These are phyloP conservation scores for Eurystomus gularis DNA, from an alignment of 2,113 vertebrate genomes.

Conservation along the genomic window DNA sequence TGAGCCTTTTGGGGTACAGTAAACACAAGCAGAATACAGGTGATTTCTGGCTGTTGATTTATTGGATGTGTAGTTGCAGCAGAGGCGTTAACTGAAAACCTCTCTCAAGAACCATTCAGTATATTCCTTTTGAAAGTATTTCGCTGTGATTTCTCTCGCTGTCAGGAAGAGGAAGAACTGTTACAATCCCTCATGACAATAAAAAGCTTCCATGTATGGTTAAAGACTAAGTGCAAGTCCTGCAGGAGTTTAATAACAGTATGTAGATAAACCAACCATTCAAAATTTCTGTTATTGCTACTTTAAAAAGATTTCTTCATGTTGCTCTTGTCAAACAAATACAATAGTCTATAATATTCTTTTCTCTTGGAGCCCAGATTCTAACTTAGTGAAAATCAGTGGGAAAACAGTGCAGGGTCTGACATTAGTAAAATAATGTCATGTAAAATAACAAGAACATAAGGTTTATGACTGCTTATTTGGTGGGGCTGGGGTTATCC, in stretches of 20 bases:
- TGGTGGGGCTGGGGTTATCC: slow-evolving; percentile 54
- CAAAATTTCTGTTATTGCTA: neutral
- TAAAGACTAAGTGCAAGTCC: neutral
- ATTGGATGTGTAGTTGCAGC: neutral
- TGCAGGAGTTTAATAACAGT: neutral
- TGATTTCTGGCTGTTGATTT: neutral
- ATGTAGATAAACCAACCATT: neutral
- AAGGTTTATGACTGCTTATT: slow-evolving; percentile 57
- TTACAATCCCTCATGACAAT: neutral
- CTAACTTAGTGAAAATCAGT: neutral
- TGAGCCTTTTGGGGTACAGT: neutral
- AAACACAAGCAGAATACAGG: neutral
- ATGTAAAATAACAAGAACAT: slow-evolving; percentile 27
- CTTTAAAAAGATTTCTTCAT: neutral
- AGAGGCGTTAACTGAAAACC: neutral
- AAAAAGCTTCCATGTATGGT: neutral
- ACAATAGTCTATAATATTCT: neutral
- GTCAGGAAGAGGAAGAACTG: neutral
- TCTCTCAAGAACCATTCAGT: neutral
- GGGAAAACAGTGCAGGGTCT: neutral
- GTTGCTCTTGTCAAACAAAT: neutral
- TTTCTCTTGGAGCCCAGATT: neutral
- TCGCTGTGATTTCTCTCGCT: neutral
- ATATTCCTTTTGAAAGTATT: neutral
- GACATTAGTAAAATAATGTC: neutral